A percentile compares a stretch with the other conserved stretches of the same genome.
Conservation (phyloP, 2,888 invertebrate genomes). For the Podotricha telesiphe region DNA sequence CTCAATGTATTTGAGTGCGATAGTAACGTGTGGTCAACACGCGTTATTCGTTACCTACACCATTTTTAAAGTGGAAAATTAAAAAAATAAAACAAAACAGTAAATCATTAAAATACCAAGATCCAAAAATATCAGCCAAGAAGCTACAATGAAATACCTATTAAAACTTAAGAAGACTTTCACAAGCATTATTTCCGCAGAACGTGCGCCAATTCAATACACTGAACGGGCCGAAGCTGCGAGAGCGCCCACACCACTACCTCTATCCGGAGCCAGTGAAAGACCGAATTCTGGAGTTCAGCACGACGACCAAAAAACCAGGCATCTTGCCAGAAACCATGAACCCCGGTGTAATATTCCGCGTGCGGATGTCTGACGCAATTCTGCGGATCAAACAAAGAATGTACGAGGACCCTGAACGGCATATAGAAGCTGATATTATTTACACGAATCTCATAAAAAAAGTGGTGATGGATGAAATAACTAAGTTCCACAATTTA, state of each 20-base stretch:
- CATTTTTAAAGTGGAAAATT: background rate
- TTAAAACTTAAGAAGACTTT: conserved; percentile 29
- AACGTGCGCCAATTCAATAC: conserved; percentile 61
- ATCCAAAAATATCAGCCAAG: background rate
- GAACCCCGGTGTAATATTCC: conserved; percentile 77
- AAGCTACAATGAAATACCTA: background rate
- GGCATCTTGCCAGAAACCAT: conserved; percentile 74
- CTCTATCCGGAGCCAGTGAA: conserved; percentile 74
- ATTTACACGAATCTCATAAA: conserved; percentile 77
- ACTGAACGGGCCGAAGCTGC: conserved; percentile 65
- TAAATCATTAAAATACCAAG: too few species aligned
- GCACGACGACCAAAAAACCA: conserved; percentile 66
- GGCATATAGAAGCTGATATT: conserved; percentile 76
- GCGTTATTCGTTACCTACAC: too few species aligned
- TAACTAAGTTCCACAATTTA: conserved; percentile 75
- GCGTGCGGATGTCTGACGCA: conserved; percentile 77
- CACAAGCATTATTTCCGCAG: conserved; percentile 60
- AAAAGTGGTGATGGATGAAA: conserved; percentile 77
- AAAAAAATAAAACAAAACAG: background rate
- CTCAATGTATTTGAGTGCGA: too few species aligned
- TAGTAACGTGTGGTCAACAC: too few species aligned
- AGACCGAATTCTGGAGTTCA: conserved; percentile 69
- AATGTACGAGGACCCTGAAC: conserved; percentile 77
- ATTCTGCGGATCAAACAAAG: conserved; percentile 74
- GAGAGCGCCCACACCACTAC: conserved; percentile 76